Conservation (phyloP, 2,797 vertebrate genomes). For the Sebastes kiyomatsui region DNA sequence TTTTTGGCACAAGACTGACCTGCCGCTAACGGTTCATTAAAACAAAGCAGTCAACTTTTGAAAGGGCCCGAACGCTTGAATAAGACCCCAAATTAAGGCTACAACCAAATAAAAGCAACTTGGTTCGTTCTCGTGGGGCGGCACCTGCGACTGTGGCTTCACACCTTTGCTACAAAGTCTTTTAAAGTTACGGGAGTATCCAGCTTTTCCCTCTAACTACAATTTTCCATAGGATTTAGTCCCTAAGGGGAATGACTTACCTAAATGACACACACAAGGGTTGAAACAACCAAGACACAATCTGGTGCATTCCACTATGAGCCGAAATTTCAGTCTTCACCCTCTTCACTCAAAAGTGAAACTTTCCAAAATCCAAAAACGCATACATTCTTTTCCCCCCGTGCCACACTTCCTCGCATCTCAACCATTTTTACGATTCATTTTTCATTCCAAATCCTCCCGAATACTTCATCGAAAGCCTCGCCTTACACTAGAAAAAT, state of each 20-base stretch:
- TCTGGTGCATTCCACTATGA: conserved; percentile 71
- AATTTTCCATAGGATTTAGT: conserved; percentile 30
- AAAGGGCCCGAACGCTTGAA: conserved; percentile 10
- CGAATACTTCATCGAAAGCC: conserved; percentile 20
- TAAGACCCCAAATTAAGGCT: conserved; percentile 72
- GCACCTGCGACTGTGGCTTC: conserved; percentile 54
- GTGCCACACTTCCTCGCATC: conserved; percentile 8
- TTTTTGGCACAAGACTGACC: conserved; percentile 65
- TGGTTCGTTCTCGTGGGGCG: conserved; percentile 48
- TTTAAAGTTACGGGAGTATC: conserved; percentile 35
- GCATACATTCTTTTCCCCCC: conserved; percentile 36
- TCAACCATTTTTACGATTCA: neutral
- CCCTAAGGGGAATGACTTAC: conserved; percentile 38
- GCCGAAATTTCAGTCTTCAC: conserved; percentile 79
- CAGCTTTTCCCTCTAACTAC: conserved; percentile 38
- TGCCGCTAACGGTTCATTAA: conserved; percentile 23
- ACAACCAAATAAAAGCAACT: conserved; percentile 63
- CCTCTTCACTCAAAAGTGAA: conserved; percentile 50
- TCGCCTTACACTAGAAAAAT: neutral
- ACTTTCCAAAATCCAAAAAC: conserved; percentile 44
- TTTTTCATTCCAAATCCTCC: conserved; percentile 2
- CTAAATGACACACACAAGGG: conserved; percentile 55
- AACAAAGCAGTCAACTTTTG: conserved; percentile 42
- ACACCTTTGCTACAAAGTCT: conserved; percentile 48
- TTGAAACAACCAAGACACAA: conserved; percentile 68